Conservation (phyloP, 2,888 invertebrate genomes). For the Prosopocoilus inquinatus region DNA sequence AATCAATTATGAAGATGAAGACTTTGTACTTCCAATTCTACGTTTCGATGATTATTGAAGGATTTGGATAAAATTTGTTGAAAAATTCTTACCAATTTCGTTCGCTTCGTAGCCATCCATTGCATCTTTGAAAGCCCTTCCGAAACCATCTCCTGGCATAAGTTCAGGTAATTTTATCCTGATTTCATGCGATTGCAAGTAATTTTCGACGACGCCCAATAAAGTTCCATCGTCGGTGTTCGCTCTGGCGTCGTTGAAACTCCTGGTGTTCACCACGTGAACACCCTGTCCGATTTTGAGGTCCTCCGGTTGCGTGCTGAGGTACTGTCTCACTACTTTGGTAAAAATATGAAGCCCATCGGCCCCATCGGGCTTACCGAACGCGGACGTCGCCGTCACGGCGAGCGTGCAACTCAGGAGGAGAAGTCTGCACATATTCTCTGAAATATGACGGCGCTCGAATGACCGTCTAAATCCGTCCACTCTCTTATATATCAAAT, state of each 20-base stretch:
- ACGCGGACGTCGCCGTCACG: constrained; percentile 21
- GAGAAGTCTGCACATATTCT: constrained; percentile 36
- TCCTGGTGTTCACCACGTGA: constrained; percentile 59
- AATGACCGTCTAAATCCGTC: constrained; percentile 7
- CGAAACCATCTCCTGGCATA: constrained; percentile 62
- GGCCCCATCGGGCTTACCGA: constrained; percentile 28
- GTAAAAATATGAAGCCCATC: constrained; percentile 39
- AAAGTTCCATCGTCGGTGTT: constrained; percentile 55
- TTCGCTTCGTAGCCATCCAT: constrained; percentile 51
- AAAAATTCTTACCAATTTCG: constrained; percentile 52
- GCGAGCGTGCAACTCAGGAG: constrained; percentile 30
- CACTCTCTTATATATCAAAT: constrained; percentile 18
- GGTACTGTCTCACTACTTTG: constrained; percentile 55
- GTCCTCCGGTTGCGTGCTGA: constrained; percentile 55
- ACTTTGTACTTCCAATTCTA: too few species aligned
- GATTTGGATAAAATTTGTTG: too few species aligned
- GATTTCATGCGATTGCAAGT: constrained; percentile 70
- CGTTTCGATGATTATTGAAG: too few species aligned
- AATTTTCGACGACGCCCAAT: constrained; percentile 62
- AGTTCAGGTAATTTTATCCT: constrained; percentile 69
- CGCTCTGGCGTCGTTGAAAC: constrained; percentile 51
- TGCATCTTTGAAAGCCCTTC: constrained; percentile 56
- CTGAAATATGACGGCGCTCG: not conserved
- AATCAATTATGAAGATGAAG: too few species aligned
- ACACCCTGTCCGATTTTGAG: constrained; percentile 63